Base-by-base conservation (phyloP, 2,797 vertebrate species). In the Sparus aurata region DNA sequence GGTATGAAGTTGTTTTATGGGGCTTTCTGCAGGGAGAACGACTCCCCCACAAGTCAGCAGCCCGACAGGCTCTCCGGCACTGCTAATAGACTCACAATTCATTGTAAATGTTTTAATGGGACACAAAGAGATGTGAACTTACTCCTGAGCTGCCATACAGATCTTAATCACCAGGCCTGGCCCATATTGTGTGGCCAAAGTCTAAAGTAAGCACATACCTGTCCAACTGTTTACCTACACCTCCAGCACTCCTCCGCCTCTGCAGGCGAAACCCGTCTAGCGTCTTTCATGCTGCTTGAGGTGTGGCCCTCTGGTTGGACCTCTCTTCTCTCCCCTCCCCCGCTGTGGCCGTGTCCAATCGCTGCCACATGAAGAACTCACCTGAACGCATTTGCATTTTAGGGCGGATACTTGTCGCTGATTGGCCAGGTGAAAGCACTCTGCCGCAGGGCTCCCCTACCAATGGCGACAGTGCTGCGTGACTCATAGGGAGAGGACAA, bases 401-500 rank as follows among this genome's bases (percentile, higher is more conserved):
- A 60, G 72, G 82, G 65, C 86, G n/a, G 55, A 65, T 91, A 78
- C 93, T 77, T 15, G 5, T 25, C n/a, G 74, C 92, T 91, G 93
- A 96, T 95, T 96, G 95, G 96, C 89, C 91, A 90, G 87, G 88
- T 91, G 83, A 79, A 83, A 81, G 82, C 85, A 41, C 77, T 87
- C 85, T 88, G 92, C 92, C 92, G 91, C 75, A 70, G 82, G 87
- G 90, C 88, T 83, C 83, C 73, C 73, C 89, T 90, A 90, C 92
- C 93, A 95, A 94, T 96, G 94, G 94, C 90, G 92, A 90, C 86
- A 79, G 82, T 54, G 87, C 91, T 93, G 90, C 63, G 82, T 96
- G 95, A 95, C 93, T 96, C 95, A 96, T 85, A 93, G 94, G 90
- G 92, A 95, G 94, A 95, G 94, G 90, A 93, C 93, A 89, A 94